Evolutionary conservation across 64 coral and sea anemone species (phyloP).

Genomic region (Pocillopora verrucosa): DNA sequence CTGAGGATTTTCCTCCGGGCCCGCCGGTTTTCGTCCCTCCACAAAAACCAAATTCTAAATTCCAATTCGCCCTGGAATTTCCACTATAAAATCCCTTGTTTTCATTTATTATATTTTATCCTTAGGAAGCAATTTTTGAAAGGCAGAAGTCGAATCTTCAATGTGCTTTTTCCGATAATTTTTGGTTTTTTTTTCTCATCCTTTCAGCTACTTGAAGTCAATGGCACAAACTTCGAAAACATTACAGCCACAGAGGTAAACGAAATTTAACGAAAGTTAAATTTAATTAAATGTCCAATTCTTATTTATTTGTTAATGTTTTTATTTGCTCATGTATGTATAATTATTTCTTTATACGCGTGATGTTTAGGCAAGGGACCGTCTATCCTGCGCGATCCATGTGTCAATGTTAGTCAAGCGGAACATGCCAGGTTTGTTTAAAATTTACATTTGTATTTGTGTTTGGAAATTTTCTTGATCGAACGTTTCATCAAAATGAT

Average conservation of each 20-base stretch:
- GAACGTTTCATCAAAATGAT: no score
- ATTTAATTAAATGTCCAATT: no score
- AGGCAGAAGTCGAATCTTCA: not conserved
- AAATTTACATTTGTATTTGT: not conserved
- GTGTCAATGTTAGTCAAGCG: conserved; percentile 68
- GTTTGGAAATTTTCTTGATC: not conserved
- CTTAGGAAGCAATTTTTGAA: no score
- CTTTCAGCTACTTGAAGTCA: conserved; percentile 61
- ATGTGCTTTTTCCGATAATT: not conserved
- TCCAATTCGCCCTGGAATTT: no score
- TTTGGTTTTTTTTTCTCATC: not conserved
- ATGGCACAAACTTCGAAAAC: conserved; percentile 69
- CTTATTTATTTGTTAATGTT: no score
- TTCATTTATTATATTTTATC: no score
- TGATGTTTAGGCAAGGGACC: conserved; percentile 46
- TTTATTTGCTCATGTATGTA: no score
- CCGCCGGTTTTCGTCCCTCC: no score
- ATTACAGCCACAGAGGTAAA: conserved; percentile 54
- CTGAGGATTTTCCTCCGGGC: no score
- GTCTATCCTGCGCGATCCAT: conserved; percentile 38
- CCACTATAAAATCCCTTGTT: no score
- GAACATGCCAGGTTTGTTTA: conserved; percentile 61
- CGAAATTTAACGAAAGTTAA: not conserved
- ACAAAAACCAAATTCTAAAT: no score
- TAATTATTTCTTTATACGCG: not conserved